Evolutionary conservation across 2,888 invertebrate genomes (phyloP), one percentile per base, ranked within the genome.

Genomic region (Tipula unca): DNA sequence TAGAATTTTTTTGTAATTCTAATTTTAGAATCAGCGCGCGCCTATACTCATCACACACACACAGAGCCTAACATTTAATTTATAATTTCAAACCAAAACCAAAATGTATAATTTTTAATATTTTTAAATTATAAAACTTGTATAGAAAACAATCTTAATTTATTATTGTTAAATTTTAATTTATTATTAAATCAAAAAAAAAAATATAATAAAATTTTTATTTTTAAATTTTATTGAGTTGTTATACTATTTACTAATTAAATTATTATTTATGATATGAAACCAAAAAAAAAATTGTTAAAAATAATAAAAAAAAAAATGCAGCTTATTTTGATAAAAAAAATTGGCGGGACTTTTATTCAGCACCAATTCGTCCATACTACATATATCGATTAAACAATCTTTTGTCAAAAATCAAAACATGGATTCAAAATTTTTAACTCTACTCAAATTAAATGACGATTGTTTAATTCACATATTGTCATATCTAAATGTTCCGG

Each of bases 261-360:
- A 69, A 69, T 69, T 69, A 69, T 69, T 69, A 69, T 69, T 69
- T 69, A 69, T 69, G 69, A 69, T 69, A 69, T 25, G 32, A 36
- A 84, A 84, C 35, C 17, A 84, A 29, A 84, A 32, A 29, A 84
- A 36, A 84, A 84, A 84, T 25, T 85, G 42, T 25, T 17, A 85
- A 85, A 25, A 25, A 85, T 25, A 85, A 85, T 39, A 85, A 42
- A 20, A 85, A 42, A 20, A 85, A 85, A 39, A 29, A 42, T 85
- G 39, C 25, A 85, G 85, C 85, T 85, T 84, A 84, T 84, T 85
- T 85, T 85, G 85, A 85, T 85, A 85, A 36, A 84, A 84, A 84
- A 84, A 82, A 82, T 82, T 69, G 69, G 69, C 69, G 10, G 25
- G 10, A 69, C 8, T 69, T 69, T 69, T 69, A 69, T 69, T 69